These are phyloP conservation scores for Ecliptopera silaceata DNA, from an alignment of 2,888 invertebrate genomes.

Conservation along the genomic window DNA sequence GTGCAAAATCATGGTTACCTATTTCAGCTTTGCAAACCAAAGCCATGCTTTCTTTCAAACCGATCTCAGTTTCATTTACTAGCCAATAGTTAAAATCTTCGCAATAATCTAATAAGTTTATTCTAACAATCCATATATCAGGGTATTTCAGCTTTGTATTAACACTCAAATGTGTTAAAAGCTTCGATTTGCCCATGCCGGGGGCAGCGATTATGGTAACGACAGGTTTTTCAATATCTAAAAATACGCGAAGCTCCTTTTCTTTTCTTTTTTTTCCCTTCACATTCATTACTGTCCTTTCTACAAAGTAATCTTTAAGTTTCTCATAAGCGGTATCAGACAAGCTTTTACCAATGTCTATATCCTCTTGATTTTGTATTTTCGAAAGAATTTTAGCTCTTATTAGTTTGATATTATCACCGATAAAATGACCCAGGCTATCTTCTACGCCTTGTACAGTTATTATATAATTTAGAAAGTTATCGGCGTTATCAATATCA, in stretches of 20 bases:
- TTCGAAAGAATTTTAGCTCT: not conserved
- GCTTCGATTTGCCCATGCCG: conserved; percentile 28
- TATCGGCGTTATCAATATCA: not conserved
- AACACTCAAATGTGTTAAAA: conserved; percentile 8
- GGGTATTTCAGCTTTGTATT: conserved; percentile 10
- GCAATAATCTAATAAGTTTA: conserved; percentile 11
- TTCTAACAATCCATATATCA: conserved; percentile 7
- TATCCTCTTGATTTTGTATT: not conserved
- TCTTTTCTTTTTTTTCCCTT: not conserved
- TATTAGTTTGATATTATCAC: not conserved
- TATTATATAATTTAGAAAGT: not conserved
- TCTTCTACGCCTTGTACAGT: not conserved
- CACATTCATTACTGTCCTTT: not conserved
- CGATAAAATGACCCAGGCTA: not conserved
- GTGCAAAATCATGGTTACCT: not conserved
- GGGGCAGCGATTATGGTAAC: conserved; percentile 23
- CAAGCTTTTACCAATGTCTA: not conserved
- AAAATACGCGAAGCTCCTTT: not conserved
- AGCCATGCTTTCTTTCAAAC: conserved; percentile 7
- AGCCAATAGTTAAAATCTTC: conserved; percentile 4
- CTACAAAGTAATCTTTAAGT: not conserved
- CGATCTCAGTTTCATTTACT: not conserved
- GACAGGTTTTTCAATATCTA: not conserved
- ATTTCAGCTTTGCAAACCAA: conserved; percentile 12
- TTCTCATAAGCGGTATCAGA: not conserved